phyloP scores from a whole-genome alignment of 2,113 vertebrate species.

The Prunella fulvescens region DNA sequence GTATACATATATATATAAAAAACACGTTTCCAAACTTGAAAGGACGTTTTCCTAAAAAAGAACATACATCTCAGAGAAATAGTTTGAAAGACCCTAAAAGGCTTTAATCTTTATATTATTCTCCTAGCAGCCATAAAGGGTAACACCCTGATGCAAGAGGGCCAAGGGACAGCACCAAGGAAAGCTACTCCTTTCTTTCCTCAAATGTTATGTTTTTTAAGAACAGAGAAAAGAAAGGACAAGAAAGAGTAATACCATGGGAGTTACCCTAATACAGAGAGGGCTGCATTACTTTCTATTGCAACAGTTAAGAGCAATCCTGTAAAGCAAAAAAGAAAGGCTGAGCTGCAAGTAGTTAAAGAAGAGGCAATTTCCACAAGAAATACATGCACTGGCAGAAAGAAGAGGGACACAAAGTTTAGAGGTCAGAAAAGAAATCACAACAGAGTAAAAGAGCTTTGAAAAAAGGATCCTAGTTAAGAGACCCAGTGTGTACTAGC shows the following conservation, averaged over 20 bases:
- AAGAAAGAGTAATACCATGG: background rate
- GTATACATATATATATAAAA: background rate
- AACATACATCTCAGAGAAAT: background rate
- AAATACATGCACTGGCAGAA: background rate
- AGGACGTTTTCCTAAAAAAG: background rate
- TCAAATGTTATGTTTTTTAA: background rate
- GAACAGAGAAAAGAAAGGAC: background rate
- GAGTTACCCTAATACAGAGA: background rate
- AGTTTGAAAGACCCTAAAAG: background rate
- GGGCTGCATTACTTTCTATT: background rate
- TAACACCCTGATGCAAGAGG: background rate
- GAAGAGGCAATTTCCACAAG: background rate
- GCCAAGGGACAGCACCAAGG: background rate
- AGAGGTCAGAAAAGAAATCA: background rate
- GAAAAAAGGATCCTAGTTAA: background rate
- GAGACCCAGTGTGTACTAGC: background rate
- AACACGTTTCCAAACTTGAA: background rate
- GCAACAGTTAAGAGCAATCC: background rate
- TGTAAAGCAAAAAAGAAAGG: background rate
- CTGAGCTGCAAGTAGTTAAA: background rate
- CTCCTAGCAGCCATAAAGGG: background rate
- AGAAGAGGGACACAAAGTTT: background rate
- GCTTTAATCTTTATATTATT: background rate
- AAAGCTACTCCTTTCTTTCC: background rate
- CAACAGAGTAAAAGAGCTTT: background rate